phyloP scores from a whole-genome alignment of 1,140 invertebrate species.

The Eriosoma lanigerum region DNA sequence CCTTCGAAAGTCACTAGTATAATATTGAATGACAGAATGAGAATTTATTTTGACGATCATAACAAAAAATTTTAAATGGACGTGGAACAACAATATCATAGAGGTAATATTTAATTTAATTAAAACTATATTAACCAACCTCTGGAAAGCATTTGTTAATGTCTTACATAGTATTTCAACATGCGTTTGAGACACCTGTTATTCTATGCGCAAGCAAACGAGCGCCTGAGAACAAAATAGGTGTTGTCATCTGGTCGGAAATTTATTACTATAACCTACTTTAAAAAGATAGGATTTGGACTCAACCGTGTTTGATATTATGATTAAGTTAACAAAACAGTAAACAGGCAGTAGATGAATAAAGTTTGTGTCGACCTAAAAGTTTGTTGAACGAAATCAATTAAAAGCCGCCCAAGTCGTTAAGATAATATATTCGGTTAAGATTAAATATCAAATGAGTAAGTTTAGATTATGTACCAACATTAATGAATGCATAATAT shows the following conservation, averaged over 20 bases:
- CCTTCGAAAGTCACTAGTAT: no score
- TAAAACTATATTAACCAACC: not conserved
- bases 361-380: slow-evolving; percentile 28
- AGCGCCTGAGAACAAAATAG: not conserved
- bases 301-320: not conserved
- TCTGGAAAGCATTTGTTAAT: not conserved
- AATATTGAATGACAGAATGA: no score
- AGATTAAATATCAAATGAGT: slow-evolving; percentile 5
- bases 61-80: not conserved
- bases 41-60: no score
- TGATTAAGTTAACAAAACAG: not conserved
- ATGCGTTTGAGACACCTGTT: not conserved
- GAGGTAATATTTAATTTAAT: slow-evolving; percentile 9
- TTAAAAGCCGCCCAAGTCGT: slow-evolving; percentile 7
- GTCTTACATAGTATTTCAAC: not conserved
- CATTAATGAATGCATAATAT: not conserved
- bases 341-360: slow-evolving; percentile 13
- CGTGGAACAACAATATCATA: not conserved
- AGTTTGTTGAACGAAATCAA: slow-evolving; percentile 32
- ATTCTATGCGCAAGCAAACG: not conserved
- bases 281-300: not conserved
- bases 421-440: not conserved
- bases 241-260: not conserved
- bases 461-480: not conserved
- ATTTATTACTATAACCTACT: not conserved